Evolutionary conservation across 2,888 invertebrate species (phyloP), one percentile per base, ranked within the genome.

Genomic region (Melieria crassipennis): DNA sequence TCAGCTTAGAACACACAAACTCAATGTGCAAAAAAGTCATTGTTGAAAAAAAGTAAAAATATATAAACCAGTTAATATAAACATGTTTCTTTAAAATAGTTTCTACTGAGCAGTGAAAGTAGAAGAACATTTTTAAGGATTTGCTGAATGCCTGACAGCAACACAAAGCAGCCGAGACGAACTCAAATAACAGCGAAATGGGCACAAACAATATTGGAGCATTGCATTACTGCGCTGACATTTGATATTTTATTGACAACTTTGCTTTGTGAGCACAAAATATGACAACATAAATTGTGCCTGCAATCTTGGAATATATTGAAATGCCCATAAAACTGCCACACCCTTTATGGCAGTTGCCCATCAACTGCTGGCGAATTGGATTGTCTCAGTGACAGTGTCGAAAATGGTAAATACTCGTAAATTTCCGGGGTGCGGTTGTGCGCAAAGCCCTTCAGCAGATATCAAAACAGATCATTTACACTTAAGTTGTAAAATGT

Each of bases 201-300:
- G 30, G 30, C 30, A n/a, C 42, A 13, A 58, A 11, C 42, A 5
- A 65, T 9, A 43, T 13, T 65, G 60, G 47, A 50, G 50, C 58
- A 67, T 61, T 45, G 67, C 60, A 52, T 52, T 43, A 11, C 52
- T 61, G 30, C 52, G 48, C n/a, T 61, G 67, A 67, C 67, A 67
- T 67, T 67, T 67, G 67, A 67, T 67, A 67, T 67, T 67, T 67
- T 67, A 67, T 67, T 67, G 67, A 67, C 67, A 67, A 48, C 5
- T 58, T 58, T 42, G 52, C 43, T 50, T 43, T 60, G 50, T 60
- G 52, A 60, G 13, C 5, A 16, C 50, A 67, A 65, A 67, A 67
- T 67, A 67, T 67, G 67, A 61, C 52, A 61, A 45, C 67, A 11
- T 67, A 58, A 67, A 67, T 43, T 58, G 50, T 67, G 67, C 13